These are phyloP conservation scores for Crypturellus tataupa DNA, from an alignment of 2,797 vertebrate genomes.

Conservation along the genomic window DNA sequence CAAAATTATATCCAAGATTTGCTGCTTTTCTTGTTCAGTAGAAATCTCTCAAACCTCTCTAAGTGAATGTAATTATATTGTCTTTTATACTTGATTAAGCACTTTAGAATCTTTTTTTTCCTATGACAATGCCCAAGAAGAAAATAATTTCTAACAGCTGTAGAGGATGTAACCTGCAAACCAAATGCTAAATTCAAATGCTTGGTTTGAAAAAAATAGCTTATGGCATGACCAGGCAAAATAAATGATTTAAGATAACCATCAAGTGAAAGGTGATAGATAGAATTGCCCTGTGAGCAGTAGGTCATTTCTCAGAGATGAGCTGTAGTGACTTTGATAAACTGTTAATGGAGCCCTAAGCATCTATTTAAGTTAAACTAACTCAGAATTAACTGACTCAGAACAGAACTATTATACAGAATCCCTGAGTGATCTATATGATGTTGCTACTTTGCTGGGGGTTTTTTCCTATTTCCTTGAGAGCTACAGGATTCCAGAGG, in stretches of 20 bases:
- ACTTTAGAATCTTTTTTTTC: background rate
- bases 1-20: background rate
- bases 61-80: background rate
- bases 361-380: constrained; percentile 63
- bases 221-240: constrained; percentile 73
- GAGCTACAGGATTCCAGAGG: background rate
- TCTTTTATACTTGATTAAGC: constrained; percentile 20
- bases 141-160: constrained; percentile 24
- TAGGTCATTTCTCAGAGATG: constrained; percentile 78
- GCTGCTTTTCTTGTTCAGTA: background rate
- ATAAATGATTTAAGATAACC: constrained; percentile 80
- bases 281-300: constrained; percentile 74
- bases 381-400: constrained; percentile 52
- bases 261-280: constrained; percentile 82
- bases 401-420: background rate
- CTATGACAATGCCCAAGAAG: background rate
- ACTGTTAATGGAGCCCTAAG: constrained; percentile 47
- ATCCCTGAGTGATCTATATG: background rate
- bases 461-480: background rate
- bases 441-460: background rate
- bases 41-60: background rate
- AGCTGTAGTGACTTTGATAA: constrained; percentile 70
- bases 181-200: constrained; percentile 71
- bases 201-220: constrained; percentile 76
- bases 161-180: constrained; percentile 5